These are phyloP conservation scores for Micrasema longulum DNA, from an alignment of 1,140 invertebrate species.

Conservation along the genomic window DNA sequence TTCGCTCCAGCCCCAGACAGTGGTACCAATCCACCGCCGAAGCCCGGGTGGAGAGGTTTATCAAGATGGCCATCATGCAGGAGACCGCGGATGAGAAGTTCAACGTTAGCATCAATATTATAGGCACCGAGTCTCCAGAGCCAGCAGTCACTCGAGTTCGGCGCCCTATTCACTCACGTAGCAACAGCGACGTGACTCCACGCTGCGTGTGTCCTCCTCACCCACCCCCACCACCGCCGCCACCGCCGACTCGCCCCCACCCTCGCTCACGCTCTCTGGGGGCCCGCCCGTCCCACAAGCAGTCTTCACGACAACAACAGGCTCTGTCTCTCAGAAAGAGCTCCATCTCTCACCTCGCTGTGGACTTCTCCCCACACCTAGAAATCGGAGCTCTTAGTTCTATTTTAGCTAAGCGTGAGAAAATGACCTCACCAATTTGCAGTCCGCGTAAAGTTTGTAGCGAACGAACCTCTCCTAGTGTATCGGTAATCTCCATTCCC, in stretches of 20 bases:
- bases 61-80: slow-evolving; percentile 43
- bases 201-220: slow-evolving; percentile 59
- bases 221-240: slow-evolving; percentile 59
- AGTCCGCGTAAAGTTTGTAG: slow-evolving; percentile 56
- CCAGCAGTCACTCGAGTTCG: slow-evolving; percentile 56
- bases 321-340: slow-evolving; percentile 36
- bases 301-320: slow-evolving; percentile 34
- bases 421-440: slow-evolving; percentile 37
- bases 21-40: slow-evolving; percentile 48
- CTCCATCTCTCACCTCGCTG: slow-evolving; percentile 37
- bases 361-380: slow-evolving; percentile 49
- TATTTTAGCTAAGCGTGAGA: slow-evolving; percentile 49
- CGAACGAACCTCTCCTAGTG: slow-evolving; percentile 61
- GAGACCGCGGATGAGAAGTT: slow-evolving; percentile 55
- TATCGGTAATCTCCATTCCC: slow-evolving; percentile 55
- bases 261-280: slow-evolving; percentile 49
- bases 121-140: slow-evolving; percentile 57
- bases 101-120: slow-evolving; percentile 65
- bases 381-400: slow-evolving; percentile 51
- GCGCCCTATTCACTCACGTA: slow-evolving; percentile 61
- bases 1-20: slow-evolving; percentile 56
- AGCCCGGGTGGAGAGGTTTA: slow-evolving; percentile 45
- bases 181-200: slow-evolving; percentile 64
- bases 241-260: slow-evolving; percentile 42
- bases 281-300: slow-evolving; percentile 47